phyloP scores from a whole-genome alignment of 2,113 vertebrate genomes.

The Lucifuga dentata region DNA sequence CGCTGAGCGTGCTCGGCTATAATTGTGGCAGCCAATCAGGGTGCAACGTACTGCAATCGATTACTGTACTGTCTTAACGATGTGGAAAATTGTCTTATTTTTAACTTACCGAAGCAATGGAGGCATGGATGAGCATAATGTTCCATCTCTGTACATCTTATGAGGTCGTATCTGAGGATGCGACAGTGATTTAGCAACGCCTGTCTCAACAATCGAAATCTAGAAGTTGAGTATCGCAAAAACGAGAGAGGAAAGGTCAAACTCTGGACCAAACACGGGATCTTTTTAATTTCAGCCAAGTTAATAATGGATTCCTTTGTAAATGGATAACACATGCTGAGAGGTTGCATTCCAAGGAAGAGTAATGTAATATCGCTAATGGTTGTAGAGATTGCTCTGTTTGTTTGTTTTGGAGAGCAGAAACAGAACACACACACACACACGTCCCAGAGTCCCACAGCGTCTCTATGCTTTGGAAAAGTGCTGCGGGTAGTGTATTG shows the following conservation, averaged over 20 bases:
- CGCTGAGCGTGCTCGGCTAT: not conserved
- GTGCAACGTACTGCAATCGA: no score
- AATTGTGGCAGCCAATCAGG: not conserved
- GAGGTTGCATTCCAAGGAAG: conserved; percentile 8
- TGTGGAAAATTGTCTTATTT: no score
- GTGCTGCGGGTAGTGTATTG: conserved; percentile 59
- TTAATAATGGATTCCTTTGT: conserved; percentile 9
- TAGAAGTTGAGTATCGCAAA: no score
- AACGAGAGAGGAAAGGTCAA: not conserved
- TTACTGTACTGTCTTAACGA: no score
- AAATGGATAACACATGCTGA: conserved; percentile 4
- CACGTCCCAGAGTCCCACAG: not conserved
- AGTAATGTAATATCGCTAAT: conserved; percentile 32
- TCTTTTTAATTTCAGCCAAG: no score
- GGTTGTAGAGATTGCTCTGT: conserved; percentile 39
- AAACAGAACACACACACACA: conserved; percentile 7
- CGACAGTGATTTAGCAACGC: no score
- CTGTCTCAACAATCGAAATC: no score
- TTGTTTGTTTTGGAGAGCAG: conserved; percentile 42
- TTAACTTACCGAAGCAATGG: no score
- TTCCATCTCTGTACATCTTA: no score
- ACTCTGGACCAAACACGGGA: not conserved
- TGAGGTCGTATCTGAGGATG: no score
- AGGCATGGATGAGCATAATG: no score
- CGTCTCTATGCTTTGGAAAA: conserved; percentile 52